Base-by-base conservation (phyloP, 2,113 vertebrate genomes). In the Hyperoodon ampullatus region DNA sequence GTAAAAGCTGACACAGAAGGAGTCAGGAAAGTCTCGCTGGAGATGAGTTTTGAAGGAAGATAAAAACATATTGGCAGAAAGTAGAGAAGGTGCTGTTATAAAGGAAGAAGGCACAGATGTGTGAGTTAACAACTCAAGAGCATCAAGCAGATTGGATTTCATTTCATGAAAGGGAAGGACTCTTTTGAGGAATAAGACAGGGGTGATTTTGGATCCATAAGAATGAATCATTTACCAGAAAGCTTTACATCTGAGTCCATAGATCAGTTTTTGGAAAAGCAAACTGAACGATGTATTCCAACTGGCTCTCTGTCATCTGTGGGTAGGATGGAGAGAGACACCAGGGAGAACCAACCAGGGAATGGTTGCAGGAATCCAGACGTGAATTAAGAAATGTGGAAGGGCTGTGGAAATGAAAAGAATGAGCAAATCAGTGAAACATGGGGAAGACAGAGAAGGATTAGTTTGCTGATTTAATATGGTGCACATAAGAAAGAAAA, bases 21-120 rank as follows among this genome's bases (percentile, higher is more conserved):
- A 80, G 26, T 39, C 16, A 60, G 21, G 2, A 65, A 70, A 50
- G 8, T 75, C n/a, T 82, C 28, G 50, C 24, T 61, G 9, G 39
- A 92, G 39, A 58, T 61, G 39, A 2, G 3, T 88, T 90, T 81
- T 33, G 23, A 90, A 75, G 60, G 53, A 75, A 55, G 35, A 70
- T 88, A 26, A 93, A 94, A 93, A 58, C 72, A 61, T 42, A 66
- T 68, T 92, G 63, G 58, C 23, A 90, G 58, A 61, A 93, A 71
- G 5, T 65, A 65, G 60, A 92, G 26, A 82, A 86, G 33, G 28
- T 77, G 70, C 44, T 88, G 8, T 94, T 94, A 28, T 21, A 42
- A 75, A 74, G 9, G 68, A 71, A 55, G 63, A 94, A 94, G 65
- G 15, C 42, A 26, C 30, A 70, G 53, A 84, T 94, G 47, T 82